Conservation (phyloP, 2,888 invertebrate species). For the Lepidocyrtoides sp. region DNA sequence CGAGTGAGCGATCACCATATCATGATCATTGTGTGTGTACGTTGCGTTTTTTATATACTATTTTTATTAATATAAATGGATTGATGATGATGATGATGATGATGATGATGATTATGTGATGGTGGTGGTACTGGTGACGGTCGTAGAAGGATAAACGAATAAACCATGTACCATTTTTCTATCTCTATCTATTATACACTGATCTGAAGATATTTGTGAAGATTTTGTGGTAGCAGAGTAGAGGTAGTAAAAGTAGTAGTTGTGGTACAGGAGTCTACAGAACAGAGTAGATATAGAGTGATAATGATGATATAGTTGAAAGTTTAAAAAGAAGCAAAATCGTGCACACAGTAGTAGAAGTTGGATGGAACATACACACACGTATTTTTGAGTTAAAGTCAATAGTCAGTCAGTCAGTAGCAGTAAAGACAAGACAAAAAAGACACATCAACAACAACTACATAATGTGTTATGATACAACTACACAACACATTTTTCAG, state of each 20-base stretch:
- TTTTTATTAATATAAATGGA: background rate
- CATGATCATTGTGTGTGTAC: too few relatives aligned
- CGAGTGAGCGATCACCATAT: too few relatives aligned
- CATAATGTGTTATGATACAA: too few relatives aligned
- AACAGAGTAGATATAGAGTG: background rate
- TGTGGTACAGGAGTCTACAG: too few relatives aligned
- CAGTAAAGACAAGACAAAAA: background rate
- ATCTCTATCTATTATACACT: background rate
- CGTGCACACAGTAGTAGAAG: background rate
- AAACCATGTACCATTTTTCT: slow-evolving; percentile 31
- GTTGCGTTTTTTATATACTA: background rate
- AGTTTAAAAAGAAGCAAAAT: slow-evolving; percentile 5
- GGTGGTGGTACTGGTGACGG: background rate
- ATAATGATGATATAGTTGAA: slow-evolving; percentile 13
- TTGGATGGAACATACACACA: too few relatives aligned
- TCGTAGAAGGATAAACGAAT: background rate
- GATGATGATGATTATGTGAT: background rate
- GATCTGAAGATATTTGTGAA: background rate
- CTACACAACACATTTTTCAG: slow-evolving; percentile 1
- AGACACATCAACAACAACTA: slow-evolving; percentile 9
- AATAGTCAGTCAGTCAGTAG: background rate
- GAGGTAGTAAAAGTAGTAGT: background rate
- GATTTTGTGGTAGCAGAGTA: background rate
- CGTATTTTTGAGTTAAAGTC: background rate
- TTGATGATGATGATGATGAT: too few relatives aligned